A percentile compares a stretch with the other conserved stretches of the same genome.
phyloP scores from a whole-genome alignment of 2,113 vertebrate species.

The Stigmatopora nigra region DNA sequence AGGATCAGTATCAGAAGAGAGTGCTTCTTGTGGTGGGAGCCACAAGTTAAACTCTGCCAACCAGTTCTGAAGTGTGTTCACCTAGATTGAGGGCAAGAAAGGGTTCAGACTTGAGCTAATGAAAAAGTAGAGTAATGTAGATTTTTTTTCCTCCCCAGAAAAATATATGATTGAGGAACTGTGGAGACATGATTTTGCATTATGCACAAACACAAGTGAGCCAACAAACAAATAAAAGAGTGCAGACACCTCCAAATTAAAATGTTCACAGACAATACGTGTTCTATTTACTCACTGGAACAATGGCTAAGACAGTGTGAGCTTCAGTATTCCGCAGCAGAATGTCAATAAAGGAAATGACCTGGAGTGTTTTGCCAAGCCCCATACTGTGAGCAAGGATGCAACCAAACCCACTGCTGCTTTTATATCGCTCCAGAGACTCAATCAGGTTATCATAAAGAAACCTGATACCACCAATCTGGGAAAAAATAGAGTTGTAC shows the following conservation, averaged over 20 bases:
- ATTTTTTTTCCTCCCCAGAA: too few species aligned
- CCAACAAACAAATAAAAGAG: neutral
- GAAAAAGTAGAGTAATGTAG: neutral
- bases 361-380: slow-evolving; percentile 92
- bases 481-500: slow-evolving; percentile 12
- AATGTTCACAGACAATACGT: neutral
- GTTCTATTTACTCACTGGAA: slow-evolving; percentile 79
- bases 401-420: slow-evolving; percentile 95
- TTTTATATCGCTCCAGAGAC: slow-evolving; percentile 90
- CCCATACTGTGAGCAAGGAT: slow-evolving; percentile 99
- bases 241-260: neutral
- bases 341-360: slow-evolving; percentile 95
- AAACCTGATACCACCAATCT: slow-evolving; percentile 96
- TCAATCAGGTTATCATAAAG: slow-evolving; percentile 96
- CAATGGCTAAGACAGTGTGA: slow-evolving; percentile 93
- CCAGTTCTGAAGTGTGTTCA: slow-evolving; percentile 98
- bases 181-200: neutral
- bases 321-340: slow-evolving; percentile 89
- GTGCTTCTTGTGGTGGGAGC: slow-evolving; percentile 84
- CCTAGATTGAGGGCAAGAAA: slow-evolving; percentile 62
- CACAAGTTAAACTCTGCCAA: slow-evolving; percentile 95
- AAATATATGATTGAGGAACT: neutral
- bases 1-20: slow-evolving; percentile 79
- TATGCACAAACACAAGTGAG: neutral
- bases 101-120: neutral